Conservation (phyloP, 2,888 invertebrate genomes). For the Cylindroiulus punctatus region DNA sequence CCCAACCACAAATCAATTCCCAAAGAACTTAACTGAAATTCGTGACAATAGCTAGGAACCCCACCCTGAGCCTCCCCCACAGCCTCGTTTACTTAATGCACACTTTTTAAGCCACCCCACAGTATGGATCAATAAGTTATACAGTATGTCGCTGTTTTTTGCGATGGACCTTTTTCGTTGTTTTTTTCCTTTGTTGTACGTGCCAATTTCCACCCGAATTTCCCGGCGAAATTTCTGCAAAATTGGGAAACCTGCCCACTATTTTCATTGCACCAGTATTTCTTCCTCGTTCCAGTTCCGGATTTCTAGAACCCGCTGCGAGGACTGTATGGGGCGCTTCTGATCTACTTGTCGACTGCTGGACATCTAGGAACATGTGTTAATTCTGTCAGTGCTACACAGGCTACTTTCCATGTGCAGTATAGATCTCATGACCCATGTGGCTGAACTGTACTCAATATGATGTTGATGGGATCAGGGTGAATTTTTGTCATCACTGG, state of each 20-base stretch:
- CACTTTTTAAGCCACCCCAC: background rate
- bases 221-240: background rate
- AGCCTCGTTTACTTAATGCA: background rate
- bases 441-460: no score
- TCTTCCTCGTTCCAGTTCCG: background rate
- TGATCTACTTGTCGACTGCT: background rate
- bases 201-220: background rate
- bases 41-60: background rate
- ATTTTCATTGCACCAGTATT: constrained; percentile 5
- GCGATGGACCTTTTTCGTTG: background rate
- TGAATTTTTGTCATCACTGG: no score
- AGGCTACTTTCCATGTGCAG: no score
- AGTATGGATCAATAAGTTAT: background rate
- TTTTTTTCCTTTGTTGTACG: background rate
- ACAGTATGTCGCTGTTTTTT: constrained; percentile 32
- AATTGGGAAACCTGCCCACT: background rate
- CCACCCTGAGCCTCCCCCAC: background rate
- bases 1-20: background rate
- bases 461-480: no score
- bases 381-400: no score
- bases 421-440: no score
- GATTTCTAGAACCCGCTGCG: background rate
- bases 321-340: background rate
- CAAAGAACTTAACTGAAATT: background rate
- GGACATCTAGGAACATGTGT: no score